Base-by-base conservation (phyloP, 2,888 invertebrate genomes). In the Ophion costatus region DNA sequence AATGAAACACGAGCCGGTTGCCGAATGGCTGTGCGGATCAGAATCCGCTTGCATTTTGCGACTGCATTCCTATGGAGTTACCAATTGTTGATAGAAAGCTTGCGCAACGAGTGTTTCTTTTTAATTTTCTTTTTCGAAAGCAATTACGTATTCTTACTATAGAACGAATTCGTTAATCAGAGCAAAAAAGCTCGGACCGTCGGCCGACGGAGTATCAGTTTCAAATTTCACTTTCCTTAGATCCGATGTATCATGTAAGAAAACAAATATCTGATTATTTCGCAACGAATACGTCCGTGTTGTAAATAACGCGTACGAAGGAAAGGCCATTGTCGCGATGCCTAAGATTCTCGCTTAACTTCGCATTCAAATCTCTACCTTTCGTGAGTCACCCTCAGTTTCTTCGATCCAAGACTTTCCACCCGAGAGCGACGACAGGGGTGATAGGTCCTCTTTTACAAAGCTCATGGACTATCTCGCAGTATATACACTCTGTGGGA, bases 191-290 rank as follows among this genome's bases (percentile, higher is more conserved):
- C 17, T 38, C 3, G 24, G 56, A 33, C 79, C 82, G 85, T 77
- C 85, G 96, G 96, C 93, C 96, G 96, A 82, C 96, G 96, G 91
- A 96, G 95, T 92, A 96, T 95, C 89, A 95, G 24, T 38, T 38
- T 38, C 6, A 22, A 59, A 73, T 80, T 38, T 38, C 3, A 61
- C 45, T 57, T 33, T 59, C 14, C 33, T 29, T 22, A 51, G 38
- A 24, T 2, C n/a, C 14, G 7, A 7, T 20, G 9, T 6, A 51
- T 33, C 38, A n/a, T 5, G 7, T 22, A 11, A 59, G 14, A 29
- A 42, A 20, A 63, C 10, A 11, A 42, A 22, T 2, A 29, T n/a
- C 42, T 42, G 17, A 29, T 22, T 45, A 59, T 69, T 69, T 14
- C 3, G 24, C 1, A 0, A 33, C 1, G 9, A 11, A 9, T 22